Base-by-base conservation (phyloP, 2,113 vertebrate genomes). In the Naja naja region DNA sequence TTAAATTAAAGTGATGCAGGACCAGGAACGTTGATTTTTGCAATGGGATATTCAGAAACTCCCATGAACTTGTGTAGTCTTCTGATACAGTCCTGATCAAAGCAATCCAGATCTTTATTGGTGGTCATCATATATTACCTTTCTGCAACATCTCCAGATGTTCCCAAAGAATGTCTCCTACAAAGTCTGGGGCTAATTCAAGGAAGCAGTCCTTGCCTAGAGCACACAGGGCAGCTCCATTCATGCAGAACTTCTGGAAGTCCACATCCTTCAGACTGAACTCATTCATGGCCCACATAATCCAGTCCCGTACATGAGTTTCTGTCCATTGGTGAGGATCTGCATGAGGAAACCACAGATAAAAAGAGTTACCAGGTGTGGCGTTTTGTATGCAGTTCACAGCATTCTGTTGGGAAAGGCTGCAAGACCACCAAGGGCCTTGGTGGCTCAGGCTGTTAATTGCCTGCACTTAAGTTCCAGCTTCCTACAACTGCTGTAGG, bases 101-200 rank as follows among this genome's bases (percentile, higher is more conserved):
- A 8, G 22, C 2, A 30, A 30, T 11, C 47, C 30, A 88, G 6
- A 27, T 53, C 4, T 30, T 54, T 64, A 6, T 16, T 45, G 43
- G 16, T 3, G 16, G 0, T 7, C 20, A 7, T 92, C 39, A 34
- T 3, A 23, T 22, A 69, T 97, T 97, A 99, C 99, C 99, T 99
- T 99, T 99, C 96, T 99, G 99, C 96, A 99, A 97, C 97, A 99
- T 99, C 97, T 99, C 99, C 96, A 99, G 97, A 92, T 99, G 99
- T 69, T 99, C 99, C 99, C 99, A 99, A 12, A 99, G 98, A 97
- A 99, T 99, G 94, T 99, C 99, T 30, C 99, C 99, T 92, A 99
- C 99, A 94, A 99, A 99, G 97, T 99, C 99, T 0, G 99, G 99
- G 0, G 99, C 99, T 94, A 99, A 97, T 96, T 99, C 99, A 6